Base-by-base conservation (phyloP, 2,113 vertebrate genomes). In the Pseudolaguvia tuberculata region DNA sequence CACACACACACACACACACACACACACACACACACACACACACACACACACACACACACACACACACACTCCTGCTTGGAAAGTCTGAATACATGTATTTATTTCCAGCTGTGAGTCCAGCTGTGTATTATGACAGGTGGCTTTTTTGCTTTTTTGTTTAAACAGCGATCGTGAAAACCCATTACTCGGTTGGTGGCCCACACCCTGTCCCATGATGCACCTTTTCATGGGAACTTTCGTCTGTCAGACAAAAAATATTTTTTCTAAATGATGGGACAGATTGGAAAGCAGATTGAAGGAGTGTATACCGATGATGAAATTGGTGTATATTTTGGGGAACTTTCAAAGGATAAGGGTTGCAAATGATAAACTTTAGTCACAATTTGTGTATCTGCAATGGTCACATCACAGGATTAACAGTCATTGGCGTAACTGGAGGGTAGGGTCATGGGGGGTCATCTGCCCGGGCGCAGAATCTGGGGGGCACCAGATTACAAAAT, bases 141-240 rank as follows among this genome's bases (percentile, higher is more conserved):
- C 42, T 86, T 72, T 88, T 83, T 88, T 31, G 10, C 10, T 31
- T 86, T 72, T 88, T 83, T 88, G 78, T 89, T 89, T 86, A 65
- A 35, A 74, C 61, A 80, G 80, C 51, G 56, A 58, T 70, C 78
- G 53, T 45, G n/a, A 55, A 39, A 53, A 56, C 65, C 35, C 70
- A 70, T 57, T 39, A 47, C 45, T 57, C 68, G 48, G 23, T 45
- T 15, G 17, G 17, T 58, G 55, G 27, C 35, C 69, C 75, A 80
- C 86, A 83, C 83, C 85, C 81, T 61, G 75, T 80, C 85, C 83
- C 85, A 56, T 2, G 79, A 68, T 71, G 18, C 81, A 70, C 31
- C 70, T n/a, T 56, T 27, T 35, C 23, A 75, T 25, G 45, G 29
- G 15, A 65, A 57, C 12, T 56, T 17, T 21, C 35, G 45, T 48